A percentile compares a stretch with the other conserved stretches of the same genome.
Conservation (phyloP, 1,140 invertebrate species). For the Phthorimaea operculella region DNA sequence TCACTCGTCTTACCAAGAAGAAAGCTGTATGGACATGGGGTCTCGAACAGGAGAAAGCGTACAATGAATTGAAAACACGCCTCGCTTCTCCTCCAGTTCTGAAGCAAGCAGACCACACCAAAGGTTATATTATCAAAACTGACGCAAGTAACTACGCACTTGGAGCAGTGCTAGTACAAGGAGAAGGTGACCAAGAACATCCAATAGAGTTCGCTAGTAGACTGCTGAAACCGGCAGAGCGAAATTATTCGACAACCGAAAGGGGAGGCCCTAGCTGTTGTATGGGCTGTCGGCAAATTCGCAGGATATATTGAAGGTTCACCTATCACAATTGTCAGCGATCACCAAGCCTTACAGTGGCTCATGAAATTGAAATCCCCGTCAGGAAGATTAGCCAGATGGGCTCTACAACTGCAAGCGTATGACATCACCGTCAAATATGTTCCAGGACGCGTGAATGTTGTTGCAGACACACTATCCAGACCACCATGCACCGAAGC, state of each 20-base stretch:
- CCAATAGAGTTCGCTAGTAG: constrained; percentile 61
- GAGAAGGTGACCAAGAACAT: constrained; percentile 33
- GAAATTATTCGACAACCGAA: constrained; percentile 57
- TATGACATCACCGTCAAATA: constrained; percentile 41
- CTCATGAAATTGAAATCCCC: constrained; percentile 24
- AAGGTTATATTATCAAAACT: constrained; percentile 15
- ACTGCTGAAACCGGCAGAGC: constrained; percentile 46
- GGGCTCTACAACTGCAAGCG: constrained; percentile 56
- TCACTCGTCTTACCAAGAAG: constrained; percentile 16
- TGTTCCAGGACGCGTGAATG: constrained; percentile 28
- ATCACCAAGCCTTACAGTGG: constrained; percentile 66
- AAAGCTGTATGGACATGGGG: constrained; percentile 9
- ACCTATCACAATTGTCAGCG: constrained; percentile 19
- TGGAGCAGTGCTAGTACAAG: constrained; percentile 42
- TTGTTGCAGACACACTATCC: constrained; percentile 32
- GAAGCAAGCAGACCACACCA: constrained; percentile 25
- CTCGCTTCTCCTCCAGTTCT: constrained; percentile 2
- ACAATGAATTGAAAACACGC: constrained; percentile 5
- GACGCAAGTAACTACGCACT: constrained; percentile 34
- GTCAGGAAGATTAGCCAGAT: constrained; percentile 49
- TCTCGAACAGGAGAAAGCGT: constrained; percentile 10
- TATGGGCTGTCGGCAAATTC: constrained; percentile 62
- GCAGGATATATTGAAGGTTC: constrained; percentile 45
- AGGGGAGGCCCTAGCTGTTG: constrained; percentile 61
- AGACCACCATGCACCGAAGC: constrained; percentile 20